phyloP scores from a whole-genome alignment of 1,140 invertebrate species.

The Macrostomum lignano region DNA sequence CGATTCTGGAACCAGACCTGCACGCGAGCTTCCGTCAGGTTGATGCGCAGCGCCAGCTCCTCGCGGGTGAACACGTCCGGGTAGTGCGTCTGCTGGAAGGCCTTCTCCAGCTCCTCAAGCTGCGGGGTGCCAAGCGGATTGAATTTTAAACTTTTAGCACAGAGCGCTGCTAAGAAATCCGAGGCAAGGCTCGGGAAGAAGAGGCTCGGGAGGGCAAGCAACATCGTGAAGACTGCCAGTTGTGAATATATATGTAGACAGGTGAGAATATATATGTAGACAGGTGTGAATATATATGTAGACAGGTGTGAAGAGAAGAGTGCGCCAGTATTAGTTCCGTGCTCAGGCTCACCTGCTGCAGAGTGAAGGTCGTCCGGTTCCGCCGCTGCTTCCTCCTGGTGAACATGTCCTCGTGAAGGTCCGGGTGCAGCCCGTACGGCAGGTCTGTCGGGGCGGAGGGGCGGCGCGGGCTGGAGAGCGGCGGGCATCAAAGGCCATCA shows the following conservation, averaged over 20 bases:
- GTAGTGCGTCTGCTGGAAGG: conserved; percentile 97
- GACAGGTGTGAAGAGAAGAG: too few species aligned
- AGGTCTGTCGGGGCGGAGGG: too few species aligned
- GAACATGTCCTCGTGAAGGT: conserved; percentile 75
- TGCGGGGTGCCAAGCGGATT: conserved; percentile 35
- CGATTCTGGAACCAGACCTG: conserved; percentile 45
- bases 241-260: too few species aligned
- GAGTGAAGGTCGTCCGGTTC: conserved; percentile 78
- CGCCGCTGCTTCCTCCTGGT: conserved; percentile 69
- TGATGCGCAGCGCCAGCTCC: conserved; percentile 86
- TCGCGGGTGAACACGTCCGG: conserved; percentile 98
- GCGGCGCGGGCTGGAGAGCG: too few species aligned
- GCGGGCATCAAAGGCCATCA: too few species aligned
- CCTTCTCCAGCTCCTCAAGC: conserved; percentile 88
- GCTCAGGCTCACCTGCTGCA: conserved; percentile 46
- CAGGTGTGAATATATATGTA: too few species aligned
- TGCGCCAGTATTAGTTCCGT: not conserved
- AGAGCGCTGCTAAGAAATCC: too few species aligned
- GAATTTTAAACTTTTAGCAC: too few species aligned
- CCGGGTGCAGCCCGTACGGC: conserved; percentile 37
- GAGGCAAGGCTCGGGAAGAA: too few species aligned
- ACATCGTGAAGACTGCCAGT: too few species aligned
- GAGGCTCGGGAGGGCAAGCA: too few species aligned
- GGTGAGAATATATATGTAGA: too few species aligned
- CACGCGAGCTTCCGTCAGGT: conserved; percentile 97